A percentile compares a stretch with the other conserved stretches of the same genome.
Evolutionary conservation across 2,888 invertebrate species (phyloP).

Genomic region (Capitulum mitella): DNA sequence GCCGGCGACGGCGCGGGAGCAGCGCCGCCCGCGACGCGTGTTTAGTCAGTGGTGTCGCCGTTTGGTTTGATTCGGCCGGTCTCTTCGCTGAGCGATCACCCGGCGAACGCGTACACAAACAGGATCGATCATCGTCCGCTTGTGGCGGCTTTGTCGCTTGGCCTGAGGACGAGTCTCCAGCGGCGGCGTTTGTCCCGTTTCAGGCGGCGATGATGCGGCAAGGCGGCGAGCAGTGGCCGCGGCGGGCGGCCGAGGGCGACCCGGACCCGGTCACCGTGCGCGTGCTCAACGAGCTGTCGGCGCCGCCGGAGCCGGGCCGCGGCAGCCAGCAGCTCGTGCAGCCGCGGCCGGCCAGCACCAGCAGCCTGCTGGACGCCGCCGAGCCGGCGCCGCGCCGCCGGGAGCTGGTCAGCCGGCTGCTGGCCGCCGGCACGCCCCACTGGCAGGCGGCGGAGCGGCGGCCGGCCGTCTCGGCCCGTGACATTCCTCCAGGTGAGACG

Average conservation of each 20-base stretch:
- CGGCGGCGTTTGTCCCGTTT: background rate
- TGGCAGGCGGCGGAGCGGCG: background rate
- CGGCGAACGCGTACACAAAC: too few relatives aligned
- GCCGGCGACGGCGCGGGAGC: background rate
- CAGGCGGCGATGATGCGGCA: background rate
- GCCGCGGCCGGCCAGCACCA: conserved; percentile 5
- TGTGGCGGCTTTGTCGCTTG: too few relatives aligned
- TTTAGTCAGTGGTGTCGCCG: background rate
- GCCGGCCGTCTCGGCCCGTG: background rate
- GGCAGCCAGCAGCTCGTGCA: background rate
- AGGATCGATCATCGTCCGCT: too few relatives aligned
- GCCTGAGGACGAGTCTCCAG: too few relatives aligned
- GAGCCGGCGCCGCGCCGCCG: background rate
- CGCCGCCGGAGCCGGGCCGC: background rate
- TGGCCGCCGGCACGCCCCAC: background rate
- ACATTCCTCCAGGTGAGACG: background rate
- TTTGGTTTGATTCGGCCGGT: too few relatives aligned
- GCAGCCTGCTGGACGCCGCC: background rate
- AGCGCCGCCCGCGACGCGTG: background rate
- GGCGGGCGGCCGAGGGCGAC: background rate
- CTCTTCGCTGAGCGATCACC: too few relatives aligned
- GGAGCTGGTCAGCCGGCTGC: conserved; percentile 18
- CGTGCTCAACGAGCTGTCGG: background rate
- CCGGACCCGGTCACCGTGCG: background rate
- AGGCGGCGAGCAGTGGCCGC: background rate